These are phyloP conservation scores for Tetramorium alpestre DNA, from an alignment of 1,140 invertebrate species.

Conservation along the genomic window DNA sequence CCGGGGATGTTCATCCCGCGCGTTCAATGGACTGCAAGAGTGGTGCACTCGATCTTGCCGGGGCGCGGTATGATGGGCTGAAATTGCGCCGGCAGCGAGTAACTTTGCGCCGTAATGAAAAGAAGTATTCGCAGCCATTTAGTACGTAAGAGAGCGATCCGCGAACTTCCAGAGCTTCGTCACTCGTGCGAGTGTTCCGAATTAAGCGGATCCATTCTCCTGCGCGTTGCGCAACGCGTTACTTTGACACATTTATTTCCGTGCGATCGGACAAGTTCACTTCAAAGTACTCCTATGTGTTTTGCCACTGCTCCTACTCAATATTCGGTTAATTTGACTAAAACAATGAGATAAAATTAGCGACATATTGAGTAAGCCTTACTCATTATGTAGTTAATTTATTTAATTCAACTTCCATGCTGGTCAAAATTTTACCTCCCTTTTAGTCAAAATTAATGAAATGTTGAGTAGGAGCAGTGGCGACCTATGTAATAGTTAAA, in stretches of 20 bases:
- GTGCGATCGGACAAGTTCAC: not conserved
- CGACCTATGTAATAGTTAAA: too few relatives aligned
- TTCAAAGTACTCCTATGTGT: too few relatives aligned
- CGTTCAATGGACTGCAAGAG: constrained; percentile 40
- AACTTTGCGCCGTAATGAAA: not conserved
- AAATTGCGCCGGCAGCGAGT: constrained; percentile 35
- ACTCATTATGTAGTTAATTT: too few relatives aligned
- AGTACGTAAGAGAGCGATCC: not conserved
- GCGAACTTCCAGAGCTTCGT: not conserved
- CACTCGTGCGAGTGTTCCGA: too few relatives aligned
- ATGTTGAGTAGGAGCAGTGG: too few relatives aligned
- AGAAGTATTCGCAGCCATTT: constrained; percentile 11
- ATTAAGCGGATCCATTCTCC: not conserved
- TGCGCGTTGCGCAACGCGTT: not conserved
- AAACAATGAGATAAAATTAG: too few relatives aligned
- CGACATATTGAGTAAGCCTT: too few relatives aligned
- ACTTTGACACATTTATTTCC: not conserved
- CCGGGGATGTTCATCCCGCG: constrained; percentile 36
- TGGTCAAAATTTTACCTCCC: too few relatives aligned
- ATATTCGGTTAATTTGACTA: too few relatives aligned
- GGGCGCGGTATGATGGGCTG: not conserved
- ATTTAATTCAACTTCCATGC: too few relatives aligned
- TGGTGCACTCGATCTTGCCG: constrained; percentile 9
- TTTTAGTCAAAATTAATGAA: too few relatives aligned
- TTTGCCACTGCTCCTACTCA: too few relatives aligned